Base-by-base conservation (phyloP, 2,797 vertebrate genomes). In the Dermochelys coriacea region DNA sequence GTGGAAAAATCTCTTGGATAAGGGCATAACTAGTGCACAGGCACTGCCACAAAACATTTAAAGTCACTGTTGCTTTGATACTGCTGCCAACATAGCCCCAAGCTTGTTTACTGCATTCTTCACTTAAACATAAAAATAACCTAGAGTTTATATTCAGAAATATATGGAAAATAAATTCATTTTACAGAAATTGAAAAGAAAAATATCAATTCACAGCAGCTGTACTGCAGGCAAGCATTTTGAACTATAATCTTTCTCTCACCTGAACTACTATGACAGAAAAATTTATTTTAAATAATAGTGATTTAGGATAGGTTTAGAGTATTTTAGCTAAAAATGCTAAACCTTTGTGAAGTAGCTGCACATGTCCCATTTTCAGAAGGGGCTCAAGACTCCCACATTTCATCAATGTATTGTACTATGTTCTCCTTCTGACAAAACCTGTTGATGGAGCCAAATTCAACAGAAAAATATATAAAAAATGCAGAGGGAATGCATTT, bases 1-100 rank as follows among this genome's bases (percentile, higher is more conserved):
- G 45, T 31, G 21, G 85, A 92, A 90, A 82, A 87, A 90, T 90
- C 59, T 87, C 55, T 75, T 41, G 27, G 37, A n/a, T 84, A 89
- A 84, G 84, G 31, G 21, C 82, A 45, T 47, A 89, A 50, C 15
- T 55, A 80, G 19, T 57, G 77, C 50, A 85, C 34, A 74, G 49
- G 82, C 78, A 80, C 49, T 79, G 74, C 0, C 0, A 85, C 7
- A 79, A 31, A 8, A 45, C 21, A 3, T 37, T 21, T 93, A 64
- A 91, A 87, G 31, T 85, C 82, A 80, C 80, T 52, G 15, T 88
- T 88, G 21, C 51, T 87, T 29, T 51, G 34, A 5, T 87, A 61
- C 18, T 37, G 61, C 1, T 55, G 47, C 10, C 49, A 37, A 54
- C 12, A 82, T 27, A 82, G 25, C 3, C 8, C 41, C 86, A 55